Evolutionary conservation across 1,140 invertebrate species (phyloP).

Genomic region (Drosophila kanapiae): DNA sequence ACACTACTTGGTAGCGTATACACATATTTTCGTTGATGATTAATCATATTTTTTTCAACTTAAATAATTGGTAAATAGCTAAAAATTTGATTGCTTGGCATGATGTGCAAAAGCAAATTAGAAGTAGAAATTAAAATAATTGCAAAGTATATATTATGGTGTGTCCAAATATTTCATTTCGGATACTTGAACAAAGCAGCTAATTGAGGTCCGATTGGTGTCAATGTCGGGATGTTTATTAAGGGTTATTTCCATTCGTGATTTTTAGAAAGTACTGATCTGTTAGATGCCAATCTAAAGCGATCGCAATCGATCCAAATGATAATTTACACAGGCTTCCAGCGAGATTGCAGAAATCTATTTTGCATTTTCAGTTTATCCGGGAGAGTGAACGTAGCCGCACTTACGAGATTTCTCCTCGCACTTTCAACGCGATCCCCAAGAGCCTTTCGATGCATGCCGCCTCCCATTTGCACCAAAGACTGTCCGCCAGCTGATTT

Average conservation of each 20-base stretch:
- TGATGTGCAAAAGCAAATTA: conserved; percentile 28
- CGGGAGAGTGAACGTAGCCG: not conserved
- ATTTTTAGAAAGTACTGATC: conserved; percentile 4
- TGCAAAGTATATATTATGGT: conserved; percentile 30
- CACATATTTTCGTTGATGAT: conserved; percentile 27
- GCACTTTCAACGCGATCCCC: conserved; percentile 5
- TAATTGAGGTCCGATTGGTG: conserved; percentile 33
- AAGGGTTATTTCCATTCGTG: not conserved
- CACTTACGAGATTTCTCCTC: conserved; percentile 16
- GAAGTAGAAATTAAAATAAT: conserved; percentile 32
- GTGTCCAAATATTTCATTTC: conserved; percentile 15
- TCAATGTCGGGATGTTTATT: conserved; percentile 34
- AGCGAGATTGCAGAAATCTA: conserved; percentile 10
- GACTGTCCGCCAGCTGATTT: conserved; percentile 46
- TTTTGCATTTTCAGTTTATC: conserved; percentile 19
- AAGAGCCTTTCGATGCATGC: conserved; percentile 49
- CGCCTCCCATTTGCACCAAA: conserved; percentile 37
- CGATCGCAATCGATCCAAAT: conserved; percentile 7
- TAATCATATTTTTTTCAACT: conserved; percentile 26
- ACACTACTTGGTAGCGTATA: not conserved
- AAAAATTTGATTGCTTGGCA: conserved; percentile 41
- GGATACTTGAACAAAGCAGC: not conserved
- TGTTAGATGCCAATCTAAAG: not conserved
- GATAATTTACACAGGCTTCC: not conserved
- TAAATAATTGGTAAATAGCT: conserved; percentile 30